These are phyloP conservation scores for Drosophila orosa DNA, from an alignment of 1,140 invertebrate genomes.

Conservation along the genomic window DNA sequence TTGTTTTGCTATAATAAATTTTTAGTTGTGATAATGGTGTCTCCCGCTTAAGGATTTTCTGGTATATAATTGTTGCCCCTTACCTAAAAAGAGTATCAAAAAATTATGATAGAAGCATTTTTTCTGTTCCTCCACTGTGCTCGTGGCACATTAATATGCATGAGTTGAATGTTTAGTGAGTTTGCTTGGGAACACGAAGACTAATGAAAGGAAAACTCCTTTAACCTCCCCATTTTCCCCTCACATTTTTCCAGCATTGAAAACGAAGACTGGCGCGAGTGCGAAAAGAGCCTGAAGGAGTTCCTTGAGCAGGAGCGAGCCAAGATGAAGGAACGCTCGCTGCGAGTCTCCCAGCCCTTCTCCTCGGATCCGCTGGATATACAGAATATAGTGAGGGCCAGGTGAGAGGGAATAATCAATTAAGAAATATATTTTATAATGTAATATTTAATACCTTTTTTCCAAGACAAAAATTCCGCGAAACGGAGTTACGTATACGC, in stretches of 20 bases:
- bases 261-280: conserved; percentile 80
- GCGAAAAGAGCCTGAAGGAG: conserved; percentile 78
- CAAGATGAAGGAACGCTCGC: conserved; percentile 79
- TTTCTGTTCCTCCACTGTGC: neutral
- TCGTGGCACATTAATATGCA: conserved; percentile 55
- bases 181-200: conserved; percentile 26
- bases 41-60: neutral
- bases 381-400: conserved; percentile 72
- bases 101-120: conserved; percentile 5
- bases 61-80: no score
- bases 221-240: neutral
- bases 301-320: conserved; percentile 76
- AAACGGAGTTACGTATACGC: conserved; percentile 76
- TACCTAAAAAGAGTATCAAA: conserved; percentile 11
- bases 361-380: conserved; percentile 78
- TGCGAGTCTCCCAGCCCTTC: conserved; percentile 65
- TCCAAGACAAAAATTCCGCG: conserved; percentile 78
- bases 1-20: neutral
- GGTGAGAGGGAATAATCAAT: conserved; percentile 38
- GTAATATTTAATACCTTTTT: neutral
- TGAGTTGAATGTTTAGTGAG: conserved; percentile 49
- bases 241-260: conserved; percentile 54
- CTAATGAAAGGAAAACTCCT: conserved; percentile 44
- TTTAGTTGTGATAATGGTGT: neutral
- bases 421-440: neutral